Evolutionary conservation across 2,113 vertebrate species (phyloP), one percentile per base, ranked within the genome.

Genomic region (Lamprologus callipterus): DNA sequence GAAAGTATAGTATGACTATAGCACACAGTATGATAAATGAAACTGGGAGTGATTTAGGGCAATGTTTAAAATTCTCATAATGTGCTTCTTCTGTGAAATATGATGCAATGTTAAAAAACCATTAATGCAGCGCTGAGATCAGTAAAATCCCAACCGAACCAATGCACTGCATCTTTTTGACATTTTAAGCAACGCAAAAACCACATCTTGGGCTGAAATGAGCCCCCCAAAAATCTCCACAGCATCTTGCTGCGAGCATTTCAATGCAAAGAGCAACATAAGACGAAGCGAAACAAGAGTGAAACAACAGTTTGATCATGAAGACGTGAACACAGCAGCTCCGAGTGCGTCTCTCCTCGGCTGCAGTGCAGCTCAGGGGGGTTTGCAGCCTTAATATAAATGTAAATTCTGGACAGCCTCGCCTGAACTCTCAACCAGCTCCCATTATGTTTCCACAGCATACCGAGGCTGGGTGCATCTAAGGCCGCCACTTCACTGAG

Each of bases 401-500:
- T 93, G 92, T 91, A 92, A 94, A 94, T 93, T 63, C 14, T 70
- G 88, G 84, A 90, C 86, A 70, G 83, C 73, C 91, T 89, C 31
- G 73, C 53, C 90, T 91, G 91, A 92, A 89, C 91, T 75, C 88
- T 78, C 83, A 85, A 84, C 88, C 83, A 82, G 31, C 70, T 85
- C 70, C 88, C 88, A 88, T 90, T 87, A 85, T 81, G 89, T 82
- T 89, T 82, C 84, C 81, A 68, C 86, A 21, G 87, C 86, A 13
- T 2, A 47, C 33, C 14, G 21, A 79, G 79, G 87, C 85, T 17
- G 91, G 82, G 92, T 91, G 91, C 88, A 94, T 90, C 85, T 93
- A 87, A 93, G 93, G 93, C 88, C 88, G 80, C 80, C 83, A 65
- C 93, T 90, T 87, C 85, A 88, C 89, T 47, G 93, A 92, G 87